Evolutionary conservation across 30 jellyfish, hydroid and myxozoan genomes (phyloP).

Genomic region (Cassiopea xamachana): DNA sequence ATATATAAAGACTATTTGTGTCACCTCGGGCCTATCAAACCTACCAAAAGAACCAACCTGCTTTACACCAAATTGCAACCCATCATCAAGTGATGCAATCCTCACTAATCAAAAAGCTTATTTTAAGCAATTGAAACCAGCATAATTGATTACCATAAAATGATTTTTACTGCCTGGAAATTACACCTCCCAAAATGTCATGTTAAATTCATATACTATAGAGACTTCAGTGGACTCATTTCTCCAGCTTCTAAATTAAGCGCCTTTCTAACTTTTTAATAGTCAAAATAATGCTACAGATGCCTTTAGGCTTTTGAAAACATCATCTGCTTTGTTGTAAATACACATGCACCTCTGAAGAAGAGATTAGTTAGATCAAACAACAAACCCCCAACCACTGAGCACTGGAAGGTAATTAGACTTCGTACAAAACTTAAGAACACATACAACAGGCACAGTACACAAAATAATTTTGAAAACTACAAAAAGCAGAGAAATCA

Average conservation of each 20-base stretch:
- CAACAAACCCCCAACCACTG: not conserved
- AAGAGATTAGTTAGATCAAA: not conserved
- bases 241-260: not conserved
- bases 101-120: no score
- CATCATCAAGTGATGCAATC: no score
- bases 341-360: not conserved
- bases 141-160: not conserved
- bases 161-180: not conserved
- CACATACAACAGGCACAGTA: not conserved
- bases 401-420: not conserved
- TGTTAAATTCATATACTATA: not conserved
- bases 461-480: not conserved
- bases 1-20: no score
- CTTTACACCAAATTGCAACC: no score
- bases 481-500: not conserved
- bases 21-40: no score
- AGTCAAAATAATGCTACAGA: not conserved
- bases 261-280: not conserved
- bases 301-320: not conserved
- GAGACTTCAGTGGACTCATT: not conserved
- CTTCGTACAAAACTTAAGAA: not conserved
- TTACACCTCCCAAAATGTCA: not conserved
- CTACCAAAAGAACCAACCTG: no score
- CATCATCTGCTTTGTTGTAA: not conserved
- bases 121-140: no score